phyloP scores from a whole-genome alignment of 2,113 vertebrate genomes.

The Clarias batrachus region DNA sequence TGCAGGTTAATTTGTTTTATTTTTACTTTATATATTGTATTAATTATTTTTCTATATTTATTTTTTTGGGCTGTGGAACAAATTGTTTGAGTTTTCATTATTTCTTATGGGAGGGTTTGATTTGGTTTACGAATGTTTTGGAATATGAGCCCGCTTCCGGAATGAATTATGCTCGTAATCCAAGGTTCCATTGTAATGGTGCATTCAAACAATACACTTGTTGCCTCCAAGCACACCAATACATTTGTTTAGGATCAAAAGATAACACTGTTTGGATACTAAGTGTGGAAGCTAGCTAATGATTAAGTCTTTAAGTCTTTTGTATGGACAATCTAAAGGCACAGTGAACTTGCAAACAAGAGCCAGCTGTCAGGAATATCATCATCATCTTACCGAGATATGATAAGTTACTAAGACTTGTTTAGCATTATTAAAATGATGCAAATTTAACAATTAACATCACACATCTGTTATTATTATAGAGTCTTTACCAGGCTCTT shows the following conservation, averaged over 20 bases:
- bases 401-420: neutral
- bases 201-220: neutral
- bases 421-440: neutral
- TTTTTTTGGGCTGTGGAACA: too few species aligned
- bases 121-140: too few species aligned
- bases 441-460: neutral
- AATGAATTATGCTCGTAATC: too few species aligned
- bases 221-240: neutral
- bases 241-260: constrained; percentile 1
- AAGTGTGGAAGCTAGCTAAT: neutral
- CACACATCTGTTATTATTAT: neutral
- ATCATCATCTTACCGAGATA: neutral
- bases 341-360: neutral
- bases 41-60: too few species aligned
- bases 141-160: too few species aligned
- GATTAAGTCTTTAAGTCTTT: constrained; percentile 15
- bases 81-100: too few species aligned
- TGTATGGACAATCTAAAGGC: constrained; percentile 7
- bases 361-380: neutral
- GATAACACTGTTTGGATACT: neutral
- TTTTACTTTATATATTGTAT: too few species aligned
- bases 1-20: too few species aligned
- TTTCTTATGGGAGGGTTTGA: too few species aligned
- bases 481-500: neutral
- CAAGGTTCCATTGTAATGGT: neutral